phyloP scores from a whole-genome alignment of 2,888 invertebrate species.

The Xylota sylvarum region DNA sequence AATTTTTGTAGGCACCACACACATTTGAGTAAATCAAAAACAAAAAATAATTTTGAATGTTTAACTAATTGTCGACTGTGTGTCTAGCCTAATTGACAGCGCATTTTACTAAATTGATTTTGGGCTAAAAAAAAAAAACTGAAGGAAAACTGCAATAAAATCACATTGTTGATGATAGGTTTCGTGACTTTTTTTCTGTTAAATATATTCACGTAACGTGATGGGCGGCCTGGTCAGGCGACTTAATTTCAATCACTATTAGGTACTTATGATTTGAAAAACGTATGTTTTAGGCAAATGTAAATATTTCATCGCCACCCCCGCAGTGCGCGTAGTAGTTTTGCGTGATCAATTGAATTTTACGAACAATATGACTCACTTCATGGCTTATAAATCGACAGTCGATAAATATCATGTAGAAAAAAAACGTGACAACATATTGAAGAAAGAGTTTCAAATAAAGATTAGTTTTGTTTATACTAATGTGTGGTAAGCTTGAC shows the following conservation, averaged over 20 bases:
- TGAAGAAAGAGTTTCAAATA: neutral
- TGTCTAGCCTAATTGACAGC: conserved; percentile 23
- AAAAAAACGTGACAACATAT: conserved; percentile 4
- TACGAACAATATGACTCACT: neutral
- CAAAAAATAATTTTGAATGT: conserved; percentile 5
- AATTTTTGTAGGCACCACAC: neutral
- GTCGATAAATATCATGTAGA: neutral
- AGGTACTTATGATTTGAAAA: too few relatives aligned
- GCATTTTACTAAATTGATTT: neutral
- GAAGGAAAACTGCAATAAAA: neutral
- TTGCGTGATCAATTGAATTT: conserved; percentile 1
- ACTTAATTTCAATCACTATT: neutral
- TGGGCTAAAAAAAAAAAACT: neutral
- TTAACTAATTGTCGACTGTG: conserved; percentile 12
- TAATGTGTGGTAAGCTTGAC: neutral
- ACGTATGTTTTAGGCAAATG: neutral
- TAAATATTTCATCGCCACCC: neutral
- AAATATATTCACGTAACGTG: neutral
- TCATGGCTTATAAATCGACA: conserved; percentile 25
- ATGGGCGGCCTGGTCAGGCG: neutral
- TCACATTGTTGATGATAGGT: neutral
- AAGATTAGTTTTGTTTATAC: conserved; percentile 40
- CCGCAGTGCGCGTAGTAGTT: conserved; percentile 4
- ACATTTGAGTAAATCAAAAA: conserved; percentile 18
- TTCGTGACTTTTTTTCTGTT: neutral